Evolutionary conservation across 1,140 invertebrate genomes (phyloP).

Genomic region (Lordiphosa clarofinis): DNA sequence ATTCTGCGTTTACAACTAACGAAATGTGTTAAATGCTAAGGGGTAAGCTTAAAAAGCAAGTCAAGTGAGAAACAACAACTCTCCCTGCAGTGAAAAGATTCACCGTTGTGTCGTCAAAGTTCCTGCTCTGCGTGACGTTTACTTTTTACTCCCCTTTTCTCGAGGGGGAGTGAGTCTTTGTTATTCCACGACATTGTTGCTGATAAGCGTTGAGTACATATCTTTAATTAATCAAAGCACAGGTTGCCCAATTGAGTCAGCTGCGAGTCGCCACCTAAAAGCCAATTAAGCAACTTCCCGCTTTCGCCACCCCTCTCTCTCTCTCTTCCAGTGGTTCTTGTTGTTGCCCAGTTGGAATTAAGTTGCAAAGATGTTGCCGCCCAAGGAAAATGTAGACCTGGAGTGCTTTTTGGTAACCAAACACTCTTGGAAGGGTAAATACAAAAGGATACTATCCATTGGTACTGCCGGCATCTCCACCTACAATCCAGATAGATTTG

Average conservation of each 20-base stretch:
- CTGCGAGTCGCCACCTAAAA: slow-evolving; percentile 4
- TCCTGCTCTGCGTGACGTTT: no score
- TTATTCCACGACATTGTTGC: slow-evolving; percentile 41
- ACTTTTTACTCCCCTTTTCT: slow-evolving; percentile 62
- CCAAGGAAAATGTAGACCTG: slow-evolving; percentile 94
- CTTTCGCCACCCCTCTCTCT: slow-evolving; percentile 30
- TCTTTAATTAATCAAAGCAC: slow-evolving; percentile 49
- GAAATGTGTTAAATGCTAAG: slow-evolving; percentile 46
- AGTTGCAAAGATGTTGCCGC: slow-evolving; percentile 84
- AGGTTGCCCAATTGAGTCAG: slow-evolving; percentile 43
- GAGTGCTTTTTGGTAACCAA: slow-evolving; percentile 97
- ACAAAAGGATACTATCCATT: slow-evolving; percentile 98
- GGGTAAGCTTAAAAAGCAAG: slow-evolving; percentile 37
- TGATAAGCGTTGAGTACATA: slow-evolving; percentile 49
- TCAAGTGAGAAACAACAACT: neutral
- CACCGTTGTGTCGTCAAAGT: no score
- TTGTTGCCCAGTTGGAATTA: slow-evolving; percentile 27
- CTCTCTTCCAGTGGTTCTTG: slow-evolving; percentile 5
- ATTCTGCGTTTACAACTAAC: neutral
- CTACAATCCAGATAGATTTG: slow-evolving; percentile 95
- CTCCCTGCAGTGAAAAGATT: no score
- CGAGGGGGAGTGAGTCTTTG: slow-evolving; percentile 34
- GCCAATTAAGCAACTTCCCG: slow-evolving; percentile 15
- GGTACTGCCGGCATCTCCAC: slow-evolving; percentile 97
- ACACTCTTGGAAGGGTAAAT: slow-evolving; percentile 98